A percentile compares a stretch with the other conserved stretches of the same genome.
These are phyloP conservation scores for Fopius arisanus DNA, from an alignment of 1,140 invertebrate genomes.

Conservation along the genomic window DNA sequence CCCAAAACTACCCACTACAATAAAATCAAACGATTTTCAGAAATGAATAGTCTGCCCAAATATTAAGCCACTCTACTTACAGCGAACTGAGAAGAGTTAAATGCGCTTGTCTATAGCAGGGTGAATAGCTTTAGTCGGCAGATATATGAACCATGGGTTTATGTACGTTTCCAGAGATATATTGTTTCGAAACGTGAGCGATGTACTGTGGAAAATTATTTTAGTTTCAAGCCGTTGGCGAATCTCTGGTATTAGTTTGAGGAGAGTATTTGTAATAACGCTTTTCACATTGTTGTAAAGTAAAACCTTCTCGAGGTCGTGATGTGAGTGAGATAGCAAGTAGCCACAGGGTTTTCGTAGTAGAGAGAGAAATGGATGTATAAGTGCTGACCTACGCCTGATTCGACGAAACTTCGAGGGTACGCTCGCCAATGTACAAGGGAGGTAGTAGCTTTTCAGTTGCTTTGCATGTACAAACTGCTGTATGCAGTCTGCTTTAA, in stretches of 20 bases:
- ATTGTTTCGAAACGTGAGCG: background rate
- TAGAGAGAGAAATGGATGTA: background rate
- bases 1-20: background rate
- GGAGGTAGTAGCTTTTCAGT: background rate
- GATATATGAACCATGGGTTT: background rate
- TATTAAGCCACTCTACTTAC: background rate
- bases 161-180: background rate
- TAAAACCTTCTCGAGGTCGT: background rate
- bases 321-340: background rate
- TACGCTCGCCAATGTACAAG: background rate
- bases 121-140: background rate
- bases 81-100: background rate
- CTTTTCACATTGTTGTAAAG: conserved; percentile 30
- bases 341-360: background rate
- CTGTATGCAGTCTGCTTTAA: background rate
- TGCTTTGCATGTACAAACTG: background rate
- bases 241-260: conserved; percentile 27
- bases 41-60: background rate
- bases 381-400: background rate
- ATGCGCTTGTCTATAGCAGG: background rate
- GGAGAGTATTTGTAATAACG: conserved; percentile 35
- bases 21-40: background rate
- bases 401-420: background rate
- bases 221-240: conserved; percentile 19
- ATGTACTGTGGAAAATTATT: conserved; percentile 21